Evolutionary conservation across 2,797 vertebrate genomes (phyloP).

Genomic region (Neosalanx taihuensis): DNA sequence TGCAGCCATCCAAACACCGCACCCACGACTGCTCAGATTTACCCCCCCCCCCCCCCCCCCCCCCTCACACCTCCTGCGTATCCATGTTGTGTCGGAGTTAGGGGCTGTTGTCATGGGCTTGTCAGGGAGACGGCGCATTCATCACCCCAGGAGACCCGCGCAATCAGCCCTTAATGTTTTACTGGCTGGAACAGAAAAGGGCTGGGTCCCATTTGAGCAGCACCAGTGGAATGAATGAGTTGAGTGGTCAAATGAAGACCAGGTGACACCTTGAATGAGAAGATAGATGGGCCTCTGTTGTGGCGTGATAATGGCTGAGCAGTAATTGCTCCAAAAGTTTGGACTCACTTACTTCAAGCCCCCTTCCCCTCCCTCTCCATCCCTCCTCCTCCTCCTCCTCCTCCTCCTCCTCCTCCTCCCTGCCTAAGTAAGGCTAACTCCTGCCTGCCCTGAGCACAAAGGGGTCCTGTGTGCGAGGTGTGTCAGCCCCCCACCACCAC

Average conservation of each 20-base stretch:
- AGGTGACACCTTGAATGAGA: constrained; percentile 82
- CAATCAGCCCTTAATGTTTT: constrained; percentile 71
- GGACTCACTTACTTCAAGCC: constrained; percentile 45
- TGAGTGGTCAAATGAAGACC: constrained; percentile 84
- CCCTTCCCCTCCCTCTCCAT: constrained; percentile 23
- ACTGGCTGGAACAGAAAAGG: constrained; percentile 64
- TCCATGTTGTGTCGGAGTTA: not conserved
- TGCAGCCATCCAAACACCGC: constrained; percentile 3
- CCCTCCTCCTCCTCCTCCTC: constrained; percentile 41
- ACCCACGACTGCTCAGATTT: constrained; percentile 14
- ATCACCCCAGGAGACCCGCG: constrained; percentile 8
- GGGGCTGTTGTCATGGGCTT: not conserved
- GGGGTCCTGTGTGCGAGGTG: constrained; percentile 78
- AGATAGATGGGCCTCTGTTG: constrained; percentile 82
- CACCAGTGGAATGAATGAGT: constrained; percentile 79
- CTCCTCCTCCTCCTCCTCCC: constrained; percentile 46
- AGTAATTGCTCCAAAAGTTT: constrained; percentile 79
- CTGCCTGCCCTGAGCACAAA: constrained; percentile 84
- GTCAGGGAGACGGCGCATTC: constrained; percentile 21
- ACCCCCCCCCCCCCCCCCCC: not conserved
- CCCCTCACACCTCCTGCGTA: constrained; percentile 10
- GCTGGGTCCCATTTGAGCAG: constrained; percentile 55
- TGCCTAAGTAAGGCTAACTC: constrained; percentile 71
- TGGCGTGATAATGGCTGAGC: constrained; percentile 83
- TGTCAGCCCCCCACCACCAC: constrained; percentile 22